Evolutionary conservation across 23 tunicate genomes (phyloP).

Genomic region (Styela clava): DNA sequence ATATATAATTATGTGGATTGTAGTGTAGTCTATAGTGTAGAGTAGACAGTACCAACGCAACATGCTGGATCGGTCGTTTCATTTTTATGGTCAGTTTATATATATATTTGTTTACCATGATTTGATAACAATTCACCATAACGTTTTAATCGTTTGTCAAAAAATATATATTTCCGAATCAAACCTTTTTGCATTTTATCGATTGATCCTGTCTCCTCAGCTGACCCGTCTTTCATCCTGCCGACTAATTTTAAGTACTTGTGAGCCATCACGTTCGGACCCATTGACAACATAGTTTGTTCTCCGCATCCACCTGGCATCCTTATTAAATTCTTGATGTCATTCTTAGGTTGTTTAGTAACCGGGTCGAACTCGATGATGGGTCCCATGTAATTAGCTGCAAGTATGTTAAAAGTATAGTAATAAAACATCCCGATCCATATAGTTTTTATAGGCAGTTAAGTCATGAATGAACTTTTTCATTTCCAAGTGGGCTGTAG

Average conservation of each 20-base stretch:
- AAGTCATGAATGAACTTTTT: neutral
- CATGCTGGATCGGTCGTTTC: no score
- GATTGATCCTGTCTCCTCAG: constrained; percentile 37
- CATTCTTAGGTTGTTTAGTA: constrained; percentile 44
- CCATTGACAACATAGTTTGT: constrained; percentile 61
- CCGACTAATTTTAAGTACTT: constrained; percentile 35
- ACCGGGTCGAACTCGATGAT: constrained; percentile 61
- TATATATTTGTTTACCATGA: no score
- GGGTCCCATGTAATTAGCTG: constrained; percentile 72
- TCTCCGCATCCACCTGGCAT: constrained; percentile 87
- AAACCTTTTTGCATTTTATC: constrained; percentile 52
- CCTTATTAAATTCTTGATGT: constrained; percentile 34
- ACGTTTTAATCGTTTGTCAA: no score
- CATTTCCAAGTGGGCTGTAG: no score
- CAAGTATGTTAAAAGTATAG: no score
- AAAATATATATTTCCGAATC: no score
- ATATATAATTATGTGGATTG: no score
- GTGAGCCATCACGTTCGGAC: constrained; percentile 66
- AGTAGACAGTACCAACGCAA: no score
- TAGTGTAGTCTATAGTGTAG: no score
- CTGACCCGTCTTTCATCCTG: constrained; percentile 27
- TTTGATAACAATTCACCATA: no score
- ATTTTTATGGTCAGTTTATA: no score
- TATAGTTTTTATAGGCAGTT: no score
- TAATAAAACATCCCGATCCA: neutral